Conservation (phyloP, 2,113 vertebrate genomes). For the Cavia porcellus region DNA sequence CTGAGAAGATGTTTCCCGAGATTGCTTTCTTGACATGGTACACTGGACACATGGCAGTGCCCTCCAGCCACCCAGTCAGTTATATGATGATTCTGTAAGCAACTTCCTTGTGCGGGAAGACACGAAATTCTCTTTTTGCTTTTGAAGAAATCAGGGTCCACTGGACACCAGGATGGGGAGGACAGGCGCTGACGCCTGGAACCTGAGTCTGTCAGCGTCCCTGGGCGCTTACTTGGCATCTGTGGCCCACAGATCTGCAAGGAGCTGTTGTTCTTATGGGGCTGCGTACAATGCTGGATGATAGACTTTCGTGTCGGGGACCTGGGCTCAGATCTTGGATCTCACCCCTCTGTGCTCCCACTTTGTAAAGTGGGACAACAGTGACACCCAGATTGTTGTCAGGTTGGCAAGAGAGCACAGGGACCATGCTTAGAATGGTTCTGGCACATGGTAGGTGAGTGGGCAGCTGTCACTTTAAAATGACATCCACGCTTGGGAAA, state of each 20-base stretch:
- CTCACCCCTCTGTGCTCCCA: not conserved
- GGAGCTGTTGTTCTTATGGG: not conserved
- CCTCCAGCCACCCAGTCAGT: not conserved
- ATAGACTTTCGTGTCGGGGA: not conserved
- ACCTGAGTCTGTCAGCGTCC: not conserved
- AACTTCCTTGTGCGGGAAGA: not conserved
- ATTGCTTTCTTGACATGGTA: not conserved
- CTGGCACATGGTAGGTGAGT: not conserved
- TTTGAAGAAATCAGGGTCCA: not conserved
- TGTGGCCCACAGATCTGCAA: not conserved
- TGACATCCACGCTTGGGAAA: not conserved
- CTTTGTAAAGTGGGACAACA: not conserved
- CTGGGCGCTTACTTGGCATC: not conserved
- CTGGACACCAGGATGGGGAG: not conserved
- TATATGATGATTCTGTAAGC: not conserved
- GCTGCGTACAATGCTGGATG: not conserved
- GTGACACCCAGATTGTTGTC: not conserved
- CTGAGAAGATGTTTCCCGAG: not conserved
- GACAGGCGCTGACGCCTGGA: not conserved
- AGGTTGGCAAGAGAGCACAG: not conserved
- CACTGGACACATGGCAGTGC: not conserved
- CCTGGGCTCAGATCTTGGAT: not conserved
- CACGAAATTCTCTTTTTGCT: not conserved
- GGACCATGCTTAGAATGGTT: not conserved
- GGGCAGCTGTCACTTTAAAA: not conserved